phyloP scores from a whole-genome alignment of 1,140 invertebrate species.

The Oncopodura yosiiana region DNA sequence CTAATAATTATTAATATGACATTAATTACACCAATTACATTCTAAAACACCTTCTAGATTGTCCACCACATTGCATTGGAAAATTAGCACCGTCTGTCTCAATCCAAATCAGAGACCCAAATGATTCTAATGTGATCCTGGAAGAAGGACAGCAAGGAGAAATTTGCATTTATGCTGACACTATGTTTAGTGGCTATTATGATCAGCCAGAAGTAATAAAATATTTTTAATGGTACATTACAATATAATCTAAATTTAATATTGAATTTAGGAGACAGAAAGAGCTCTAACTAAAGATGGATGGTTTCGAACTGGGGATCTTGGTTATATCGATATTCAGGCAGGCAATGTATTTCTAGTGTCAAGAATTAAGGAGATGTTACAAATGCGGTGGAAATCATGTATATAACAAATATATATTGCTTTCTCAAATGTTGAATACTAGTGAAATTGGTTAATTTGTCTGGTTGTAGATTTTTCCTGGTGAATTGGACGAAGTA shows the following conservation, averaged over 20 bases:
- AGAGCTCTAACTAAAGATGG: not conserved
- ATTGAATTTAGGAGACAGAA: not conserved
- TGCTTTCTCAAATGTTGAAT: not conserved
- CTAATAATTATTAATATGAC: no score
- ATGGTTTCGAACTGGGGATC: conserved; percentile 29
- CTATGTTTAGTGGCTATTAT: conserved; percentile 11
- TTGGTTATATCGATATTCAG: conserved; percentile 35
- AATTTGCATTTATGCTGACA: not conserved
- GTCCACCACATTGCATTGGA: no score
- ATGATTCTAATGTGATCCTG: no score
- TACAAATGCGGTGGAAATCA: no score
- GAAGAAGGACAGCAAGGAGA: conserved; percentile 41
- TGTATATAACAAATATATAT: not conserved
- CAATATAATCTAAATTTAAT: not conserved
- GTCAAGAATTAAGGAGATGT: conserved; percentile 32
- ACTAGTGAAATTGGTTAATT: not conserved
- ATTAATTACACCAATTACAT: no score
- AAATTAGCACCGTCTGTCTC: no score
- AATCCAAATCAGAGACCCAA: no score
- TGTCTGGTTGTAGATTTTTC: conserved; percentile 31
- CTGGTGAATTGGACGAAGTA: conserved; percentile 34
- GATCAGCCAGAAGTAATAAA: not conserved
- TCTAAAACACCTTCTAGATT: no score
- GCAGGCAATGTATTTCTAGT: conserved; percentile 32
- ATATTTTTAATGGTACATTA: conserved; percentile 6